Evolutionary conservation across 2,888 invertebrate species (phyloP), one percentile per base, ranked within the genome.

Genomic region (Zygaena filipendulae): DNA sequence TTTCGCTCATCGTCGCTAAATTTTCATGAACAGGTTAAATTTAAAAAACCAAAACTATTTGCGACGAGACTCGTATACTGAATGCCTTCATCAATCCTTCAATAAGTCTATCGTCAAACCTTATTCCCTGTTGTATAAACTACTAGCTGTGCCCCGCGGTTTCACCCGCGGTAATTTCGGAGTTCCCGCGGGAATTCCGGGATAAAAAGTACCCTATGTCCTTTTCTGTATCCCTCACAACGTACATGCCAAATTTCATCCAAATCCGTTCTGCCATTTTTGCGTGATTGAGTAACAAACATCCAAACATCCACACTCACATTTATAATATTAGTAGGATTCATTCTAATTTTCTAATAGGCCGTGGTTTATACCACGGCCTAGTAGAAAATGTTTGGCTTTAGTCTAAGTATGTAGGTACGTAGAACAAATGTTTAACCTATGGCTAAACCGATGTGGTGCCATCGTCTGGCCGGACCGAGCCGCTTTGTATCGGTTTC

Each of bases 351-450:
- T 3, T 8, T 8, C 8, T 13, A 23, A 6, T 11, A 12, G 12
- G 22, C 13, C 4, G 20, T 20, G 13, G 4, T 10, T 26, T 20
- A 20, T 26, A 26, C 20, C 26, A 20, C 11, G 2, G 7, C 25
- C 14, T 10, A 10, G 24, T n/a, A n/a, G n/a, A n/a, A n/a, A n/a
- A n/a, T n/a, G n/a, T n/a, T 31, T 26, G 25, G 13, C 11, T 25
- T n/a, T n/a, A n/a, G n/a, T n/a, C n/a, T n/a, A n/a, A n/a, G n/a
- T n/a, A n/a, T n/a, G n/a, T n/a, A n/a, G n/a, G n/a, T n/a, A n/a
- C n/a, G n/a, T n/a, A n/a, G n/a, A n/a, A n/a, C n/a, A n/a, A n/a
- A n/a, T n/a, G n/a, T n/a, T n/a, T n/a, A n/a, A n/a, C n/a, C n/a
- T n/a, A n/a, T n/a, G n/a, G n/a, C n/a, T n/a, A n/a, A 4, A 8